Base-by-base conservation (phyloP, 2,888 invertebrate genomes). In the Drosophila nr. perissopoda region DNA sequence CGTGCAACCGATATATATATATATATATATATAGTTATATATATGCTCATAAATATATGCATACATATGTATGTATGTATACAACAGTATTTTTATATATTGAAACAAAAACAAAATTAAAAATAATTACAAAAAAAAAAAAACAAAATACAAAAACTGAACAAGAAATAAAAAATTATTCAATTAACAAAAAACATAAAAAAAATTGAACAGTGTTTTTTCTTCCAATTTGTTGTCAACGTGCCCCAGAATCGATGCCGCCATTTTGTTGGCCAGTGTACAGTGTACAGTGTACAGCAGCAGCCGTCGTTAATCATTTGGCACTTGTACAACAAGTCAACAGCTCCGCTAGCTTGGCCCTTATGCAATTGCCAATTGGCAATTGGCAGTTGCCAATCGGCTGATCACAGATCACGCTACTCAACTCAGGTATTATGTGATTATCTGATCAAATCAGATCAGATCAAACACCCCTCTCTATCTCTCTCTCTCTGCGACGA, bases 21-120 rank as follows among this genome's bases (percentile, higher is more conserved):
- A 75, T 58, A 51, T 52, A 46, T 33, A 33, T 33, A 33, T 11
- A 33, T 33, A 33, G 52, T 66, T 36, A 59, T 40, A 64, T 49
- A 62, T 56, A 70, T 57, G 52, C 42, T 63, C 63, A 52, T 48
- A 56, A 40, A 52, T 48, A 63, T 69, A 82, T 61, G 38, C 68
- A 53, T 52, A 60, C 48, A 59, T 48, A 65, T 70, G 75, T 64
- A 40, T 60, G 61, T 36, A 52, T 60, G 62, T 74, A 70, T 68
- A 76, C 58, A 59, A 66, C 86, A 86, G 86, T 87, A 90, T 87
- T 87, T 87, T 87, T 90, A 90, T 84, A 86, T 74, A 75, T 74
- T 66, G 64, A 61, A 68, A 68, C 21, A 71, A 71, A 58, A 53
- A 58, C 31, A 59, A 7, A 62, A 64, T 21, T 21, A 46, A 60